These are phyloP conservation scores for Henricia sp. DNA, from an alignment of 53 echinoderm and acorn worm species.

Conservation along the genomic window DNA sequence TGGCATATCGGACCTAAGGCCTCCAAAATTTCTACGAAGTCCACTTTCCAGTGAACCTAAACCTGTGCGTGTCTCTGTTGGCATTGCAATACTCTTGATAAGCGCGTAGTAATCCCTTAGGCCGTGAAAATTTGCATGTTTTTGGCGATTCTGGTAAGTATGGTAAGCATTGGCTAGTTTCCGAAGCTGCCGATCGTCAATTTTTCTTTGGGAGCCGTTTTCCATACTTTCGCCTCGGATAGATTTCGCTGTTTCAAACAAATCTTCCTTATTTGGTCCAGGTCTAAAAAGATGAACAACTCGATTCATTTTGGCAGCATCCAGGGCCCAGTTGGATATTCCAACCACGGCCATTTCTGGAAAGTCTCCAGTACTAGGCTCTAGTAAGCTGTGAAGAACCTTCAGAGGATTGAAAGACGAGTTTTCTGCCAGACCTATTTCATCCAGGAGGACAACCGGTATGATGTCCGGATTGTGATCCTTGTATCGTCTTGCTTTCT, in stretches of 20 bases:
- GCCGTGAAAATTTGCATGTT: constrained; percentile 58
- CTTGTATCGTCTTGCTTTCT: constrained; percentile 65
- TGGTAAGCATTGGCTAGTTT: constrained; percentile 52
- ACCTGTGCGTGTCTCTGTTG: background rate
- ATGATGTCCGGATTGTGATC: constrained; percentile 56
- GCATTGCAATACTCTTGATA: constrained; percentile 52
- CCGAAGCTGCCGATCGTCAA: constrained; percentile 24
- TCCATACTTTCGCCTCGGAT: constrained; percentile 50
- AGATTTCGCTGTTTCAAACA: constrained; percentile 52
- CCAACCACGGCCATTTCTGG: constrained; percentile 66
- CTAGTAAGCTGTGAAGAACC: constrained; percentile 62
- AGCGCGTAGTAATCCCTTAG: constrained; percentile 66
- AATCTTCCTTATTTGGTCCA: constrained; percentile 47
- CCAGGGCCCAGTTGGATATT: constrained; percentile 64
- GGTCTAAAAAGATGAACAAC: constrained; percentile 62
- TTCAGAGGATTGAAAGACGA: constrained; percentile 64
- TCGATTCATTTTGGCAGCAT: constrained; percentile 69
- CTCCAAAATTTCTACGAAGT: constrained; percentile 61
- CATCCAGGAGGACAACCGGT: constrained; percentile 64
- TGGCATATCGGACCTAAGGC: constrained; percentile 27
- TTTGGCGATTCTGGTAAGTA: constrained; percentile 23
- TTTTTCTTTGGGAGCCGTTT: background rate
- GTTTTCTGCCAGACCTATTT: constrained; percentile 64
- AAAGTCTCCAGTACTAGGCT: constrained; percentile 54
- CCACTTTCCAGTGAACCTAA: constrained; percentile 27